Evolutionary conservation across 2,888 invertebrate species (phyloP).

Genomic region (Campoplex nolae): DNA sequence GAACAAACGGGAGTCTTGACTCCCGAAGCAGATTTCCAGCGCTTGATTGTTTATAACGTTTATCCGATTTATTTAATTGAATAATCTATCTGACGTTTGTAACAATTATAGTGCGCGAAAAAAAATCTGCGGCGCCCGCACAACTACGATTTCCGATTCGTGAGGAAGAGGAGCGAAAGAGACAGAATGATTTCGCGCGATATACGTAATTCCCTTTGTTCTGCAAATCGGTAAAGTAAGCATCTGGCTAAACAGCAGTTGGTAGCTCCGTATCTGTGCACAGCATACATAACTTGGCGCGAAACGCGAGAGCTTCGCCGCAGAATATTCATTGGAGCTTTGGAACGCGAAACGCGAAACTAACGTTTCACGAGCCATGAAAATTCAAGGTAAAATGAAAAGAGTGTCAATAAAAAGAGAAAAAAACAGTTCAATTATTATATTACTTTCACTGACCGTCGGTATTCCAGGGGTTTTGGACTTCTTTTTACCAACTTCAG

Average conservation of each 20-base stretch:
- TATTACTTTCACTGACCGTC: too few relatives aligned
- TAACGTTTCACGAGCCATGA: too few relatives aligned
- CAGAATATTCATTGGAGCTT: too few relatives aligned
- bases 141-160: not conserved
- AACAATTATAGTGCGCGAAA: slow-evolving; percentile 49
- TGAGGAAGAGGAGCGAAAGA: not conserved
- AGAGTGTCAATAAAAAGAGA: too few relatives aligned
- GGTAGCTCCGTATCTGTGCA: not conserved
- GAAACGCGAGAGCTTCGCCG: too few relatives aligned
- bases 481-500: not conserved
- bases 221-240: not conserved
- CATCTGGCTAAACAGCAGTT: not conserved
- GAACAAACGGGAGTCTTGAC: slow-evolving; percentile 3
- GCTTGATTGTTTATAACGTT: slow-evolving; percentile 19
- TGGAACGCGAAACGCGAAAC: too few relatives aligned
- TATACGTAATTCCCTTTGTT: not conserved
- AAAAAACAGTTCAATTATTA: too few relatives aligned
- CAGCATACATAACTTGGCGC: too few relatives aligned
- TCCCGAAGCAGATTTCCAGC: not conserved
- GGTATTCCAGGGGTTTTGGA: not conserved
- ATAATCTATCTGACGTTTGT: slow-evolving; percentile 67
- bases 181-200: not conserved
- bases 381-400: too few relatives aligned
- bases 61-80: slow-evolving; percentile 53
- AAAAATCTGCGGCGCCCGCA: slow-evolving; percentile 12